Conservation (phyloP, 2,797 vertebrate genomes). For the Lophura swinhoii region DNA sequence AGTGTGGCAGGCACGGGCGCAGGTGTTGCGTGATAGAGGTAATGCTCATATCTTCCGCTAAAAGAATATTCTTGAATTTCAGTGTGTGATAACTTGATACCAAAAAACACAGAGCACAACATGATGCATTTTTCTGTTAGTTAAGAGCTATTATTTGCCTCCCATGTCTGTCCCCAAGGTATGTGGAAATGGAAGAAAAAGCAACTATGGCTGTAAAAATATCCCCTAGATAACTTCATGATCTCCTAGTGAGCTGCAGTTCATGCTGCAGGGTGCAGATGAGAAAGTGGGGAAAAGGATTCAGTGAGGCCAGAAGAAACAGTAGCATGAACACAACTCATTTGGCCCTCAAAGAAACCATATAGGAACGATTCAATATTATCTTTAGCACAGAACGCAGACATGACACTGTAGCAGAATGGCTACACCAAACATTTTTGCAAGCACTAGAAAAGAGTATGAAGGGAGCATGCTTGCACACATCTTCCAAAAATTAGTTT, state of each 20-base stretch:
- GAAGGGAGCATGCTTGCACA: neutral
- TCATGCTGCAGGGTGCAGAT: neutral
- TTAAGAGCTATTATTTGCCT: neutral
- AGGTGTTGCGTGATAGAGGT: neutral
- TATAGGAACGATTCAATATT: neutral
- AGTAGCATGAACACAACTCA: neutral
- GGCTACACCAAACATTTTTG: neutral
- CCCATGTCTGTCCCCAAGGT: rapidly evolving
- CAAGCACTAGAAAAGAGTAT: neutral
- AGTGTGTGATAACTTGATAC: neutral
- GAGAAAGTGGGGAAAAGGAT: neutral
- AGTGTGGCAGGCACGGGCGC: rapidly evolving
- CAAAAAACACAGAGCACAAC: neutral
- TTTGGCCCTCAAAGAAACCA: neutral
- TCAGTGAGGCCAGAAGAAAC: neutral
- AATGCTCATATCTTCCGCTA: neutral
- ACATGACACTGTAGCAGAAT: neutral
- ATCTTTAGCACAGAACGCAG: neutral
- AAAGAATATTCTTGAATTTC: neutral
- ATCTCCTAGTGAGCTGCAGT: neutral
- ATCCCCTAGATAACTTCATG: neutral
- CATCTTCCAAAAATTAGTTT: neutral
- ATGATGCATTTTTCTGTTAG: neutral
- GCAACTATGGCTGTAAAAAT: neutral
- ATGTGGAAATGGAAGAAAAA: neutral